Evolutionary conservation across 2,113 vertebrate genomes (phyloP).

Genomic region (Eublepharis macularius): DNA sequence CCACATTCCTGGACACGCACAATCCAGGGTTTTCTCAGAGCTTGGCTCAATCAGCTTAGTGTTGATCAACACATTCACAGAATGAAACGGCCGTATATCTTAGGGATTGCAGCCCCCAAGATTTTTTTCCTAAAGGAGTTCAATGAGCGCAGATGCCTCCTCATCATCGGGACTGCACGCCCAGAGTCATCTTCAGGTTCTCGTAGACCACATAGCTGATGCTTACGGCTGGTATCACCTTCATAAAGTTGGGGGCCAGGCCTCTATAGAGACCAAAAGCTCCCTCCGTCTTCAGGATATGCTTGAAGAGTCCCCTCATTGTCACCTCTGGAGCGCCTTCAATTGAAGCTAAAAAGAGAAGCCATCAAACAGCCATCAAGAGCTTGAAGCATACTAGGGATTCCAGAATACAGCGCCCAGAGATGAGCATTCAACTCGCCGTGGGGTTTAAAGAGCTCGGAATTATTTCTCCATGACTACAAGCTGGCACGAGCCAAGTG

Average conservation of each 20-base stretch:
- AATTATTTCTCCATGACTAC: background rate
- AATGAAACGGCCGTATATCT: slow-evolving; percentile 83
- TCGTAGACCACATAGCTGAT: slow-evolving; percentile 99
- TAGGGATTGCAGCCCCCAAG: slow-evolving; percentile 62
- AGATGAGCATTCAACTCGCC: background rate
- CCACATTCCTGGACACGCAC: slow-evolving; percentile 29
- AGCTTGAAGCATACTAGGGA: background rate
- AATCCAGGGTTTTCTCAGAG: slow-evolving; percentile 71
- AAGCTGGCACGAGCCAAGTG: background rate
- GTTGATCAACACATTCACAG: slow-evolving; percentile 89
- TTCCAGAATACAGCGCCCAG: background rate
- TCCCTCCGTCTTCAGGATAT: slow-evolving; percentile 92
- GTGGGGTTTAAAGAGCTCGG: background rate
- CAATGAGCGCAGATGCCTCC: background rate
- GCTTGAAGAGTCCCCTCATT: slow-evolving; percentile 92
- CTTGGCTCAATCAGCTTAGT: slow-evolving; percentile 77
- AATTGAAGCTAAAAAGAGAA: slow-evolving; percentile 77
- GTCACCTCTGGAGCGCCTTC: slow-evolving; percentile 85
- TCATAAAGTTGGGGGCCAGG: slow-evolving; percentile 98
- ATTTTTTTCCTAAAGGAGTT: slow-evolving; percentile 48
- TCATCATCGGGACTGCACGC: slow-evolving; percentile 89
- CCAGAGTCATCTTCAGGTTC: slow-evolving; percentile 89
- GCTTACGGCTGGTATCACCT: slow-evolving; percentile 97
- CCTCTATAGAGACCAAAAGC: slow-evolving; percentile 90
- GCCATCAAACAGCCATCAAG: background rate